Evolutionary conservation across 2,888 invertebrate species (phyloP).

Genomic region (Microplitis manilae): DNA sequence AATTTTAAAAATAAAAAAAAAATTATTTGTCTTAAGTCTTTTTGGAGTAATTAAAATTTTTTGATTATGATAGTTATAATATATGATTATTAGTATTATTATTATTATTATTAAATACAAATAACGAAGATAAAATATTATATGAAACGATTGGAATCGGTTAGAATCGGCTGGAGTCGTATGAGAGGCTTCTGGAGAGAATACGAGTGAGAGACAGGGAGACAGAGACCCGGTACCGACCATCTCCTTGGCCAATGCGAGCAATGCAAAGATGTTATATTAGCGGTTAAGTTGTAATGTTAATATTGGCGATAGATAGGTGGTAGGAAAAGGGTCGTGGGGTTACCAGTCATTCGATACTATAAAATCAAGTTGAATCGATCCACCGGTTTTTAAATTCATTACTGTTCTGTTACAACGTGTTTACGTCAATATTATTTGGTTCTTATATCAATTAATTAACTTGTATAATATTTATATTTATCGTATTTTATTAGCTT

Average conservation of each 20-base stretch:
- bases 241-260: constrained; percentile 42
- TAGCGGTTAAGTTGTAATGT: constrained; percentile 23
- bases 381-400: constrained; percentile 47
- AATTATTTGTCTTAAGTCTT: no score
- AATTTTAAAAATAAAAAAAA: no score
- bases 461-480: background rate
- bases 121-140: background rate
- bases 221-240: constrained; percentile 25
- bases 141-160: constrained; percentile 9
- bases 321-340: constrained; percentile 54
- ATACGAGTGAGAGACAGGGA: constrained; percentile 24
- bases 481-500: background rate
- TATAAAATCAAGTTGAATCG: constrained; percentile 51
- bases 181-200: constrained; percentile 5
- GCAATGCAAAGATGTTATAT: constrained; percentile 39
- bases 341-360: constrained; percentile 51
- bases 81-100: no score
- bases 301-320: constrained; percentile 39
- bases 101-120: constrained; percentile 1
- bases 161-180: constrained; percentile 9
- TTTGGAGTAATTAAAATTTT: no score
- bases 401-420: constrained; percentile 17
- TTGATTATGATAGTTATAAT: no score
- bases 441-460: background rate
- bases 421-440: background rate